Base-by-base conservation (phyloP, 2,113 vertebrate genomes). In the Typhlomys cinereus region DNA sequence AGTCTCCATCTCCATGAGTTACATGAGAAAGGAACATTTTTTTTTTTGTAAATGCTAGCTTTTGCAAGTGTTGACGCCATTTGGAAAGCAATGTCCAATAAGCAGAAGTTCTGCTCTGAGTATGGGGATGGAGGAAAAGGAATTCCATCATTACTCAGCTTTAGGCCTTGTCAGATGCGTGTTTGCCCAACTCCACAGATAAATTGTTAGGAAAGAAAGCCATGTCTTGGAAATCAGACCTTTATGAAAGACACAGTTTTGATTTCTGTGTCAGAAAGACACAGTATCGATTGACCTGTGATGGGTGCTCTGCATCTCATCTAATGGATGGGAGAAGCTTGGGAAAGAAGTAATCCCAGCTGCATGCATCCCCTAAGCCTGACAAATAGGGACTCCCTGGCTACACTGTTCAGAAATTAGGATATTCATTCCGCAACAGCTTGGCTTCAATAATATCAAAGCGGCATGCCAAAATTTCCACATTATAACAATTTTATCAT, bases 211-310 rank as follows among this genome's bases (percentile, higher is more conserved):
- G 31, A 31, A n/a, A 78, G 27, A 83, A 70, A 29, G 31, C 54
- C 39, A 12, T 67, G 4, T 73, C 39, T 71, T 61, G 25, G 8
- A 92, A 59, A 3, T 13, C 31, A 91, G 66, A 41, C 6, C 70
- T 88, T 86, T 93, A 39, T 23, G 85, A 78, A 92, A 92, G 39
- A 59, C 17, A 27, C 14, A 14, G 11, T 50, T 84, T 91, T 78
- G 31, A 18, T 20, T 76, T 91, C 73, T 54, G 8, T 29, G 11
- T 23, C 17, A 48, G 39, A 36, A 66, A 23, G 67, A 78, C 5
- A 21, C 67, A 11, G 70, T 85, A 69, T 1, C 7, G 3, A 52
- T 7, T 1, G n/a, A n/a, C 1, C 4, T 13, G n/a, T n/a, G n/a
- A n/a, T 39, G 20, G 67, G 27, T 52, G 9, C 15, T 29, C 17